phyloP scores from a whole-genome alignment of 2,888 invertebrate species.

The Ichneumoninae sp. region DNA sequence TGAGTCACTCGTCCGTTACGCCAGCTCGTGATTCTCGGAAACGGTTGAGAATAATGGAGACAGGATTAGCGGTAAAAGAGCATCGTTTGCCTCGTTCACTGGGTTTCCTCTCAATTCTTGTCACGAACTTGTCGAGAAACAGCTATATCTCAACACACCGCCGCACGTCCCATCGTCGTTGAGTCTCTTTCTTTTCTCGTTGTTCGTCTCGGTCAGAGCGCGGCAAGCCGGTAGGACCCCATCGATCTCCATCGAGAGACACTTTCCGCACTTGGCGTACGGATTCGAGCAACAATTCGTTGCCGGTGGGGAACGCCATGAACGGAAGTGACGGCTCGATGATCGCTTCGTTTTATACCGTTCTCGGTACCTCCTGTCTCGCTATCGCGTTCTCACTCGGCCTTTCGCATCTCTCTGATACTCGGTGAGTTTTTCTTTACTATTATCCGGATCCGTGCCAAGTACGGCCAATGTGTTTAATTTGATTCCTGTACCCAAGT shows the following conservation, averaged over 20 bases:
- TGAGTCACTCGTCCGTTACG: background rate
- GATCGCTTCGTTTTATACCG: conserved; percentile 33
- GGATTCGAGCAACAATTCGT: conserved; percentile 49
- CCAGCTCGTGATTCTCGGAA: background rate
- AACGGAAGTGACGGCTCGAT: conserved; percentile 56
- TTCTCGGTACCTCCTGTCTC: conserved; percentile 32
- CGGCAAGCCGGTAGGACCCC: conserved; percentile 24
- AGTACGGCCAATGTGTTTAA: background rate
- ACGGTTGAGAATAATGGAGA: conserved; percentile 3
- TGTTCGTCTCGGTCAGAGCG: conserved; percentile 28
- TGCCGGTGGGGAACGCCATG: conserved; percentile 33
- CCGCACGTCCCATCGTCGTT: conserved; percentile 65
- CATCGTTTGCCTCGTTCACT: conserved; percentile 42
- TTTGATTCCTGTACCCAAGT: background rate
- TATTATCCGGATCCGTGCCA: background rate
- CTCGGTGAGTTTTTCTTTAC: background rate
- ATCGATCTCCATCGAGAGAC: conserved; percentile 59
- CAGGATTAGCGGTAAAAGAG: conserved; percentile 42
- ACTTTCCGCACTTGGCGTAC: conserved; percentile 30
- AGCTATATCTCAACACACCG: conserved; percentile 60
- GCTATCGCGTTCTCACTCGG: background rate
- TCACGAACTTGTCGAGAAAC: conserved; percentile 66
- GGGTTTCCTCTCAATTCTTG: conserved; percentile 63
- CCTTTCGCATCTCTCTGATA: background rate
- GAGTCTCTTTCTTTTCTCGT: conserved; percentile 42